Base-by-base conservation (phyloP, 1,140 invertebrate species). In the Neodiprion pinetum region DNA sequence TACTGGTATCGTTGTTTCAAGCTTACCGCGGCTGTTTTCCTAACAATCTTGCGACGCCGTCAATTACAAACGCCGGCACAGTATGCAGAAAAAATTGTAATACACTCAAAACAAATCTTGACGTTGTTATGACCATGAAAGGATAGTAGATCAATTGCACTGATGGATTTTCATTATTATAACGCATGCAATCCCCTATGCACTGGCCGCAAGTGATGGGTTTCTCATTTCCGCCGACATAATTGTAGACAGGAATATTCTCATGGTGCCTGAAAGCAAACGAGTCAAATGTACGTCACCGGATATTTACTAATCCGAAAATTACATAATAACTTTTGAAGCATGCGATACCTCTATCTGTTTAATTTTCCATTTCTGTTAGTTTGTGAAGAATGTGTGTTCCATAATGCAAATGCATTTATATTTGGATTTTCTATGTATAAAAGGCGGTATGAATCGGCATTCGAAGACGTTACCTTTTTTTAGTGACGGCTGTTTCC, bases 11-110 rank as follows among this genome's bases (percentile, higher is more conserved):
- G 50, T 2, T 66, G 61, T 66, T 72, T n/a, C 47, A 72, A 73
- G 74, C 89, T 91, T 86, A 93, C 92, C 90, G 91, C 74, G 90
- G 90, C 80, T 90, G 90, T 82, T 90, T 92, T 77, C 92, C 91
- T 47, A 91, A 89, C 23, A 89, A 80, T 28, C 90, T 83, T 17
- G 89, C 80, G 66, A 90, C 81, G 61, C 85, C 86, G 81, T 93
- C 92, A 50, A 91, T 86, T 61, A 92, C 82, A 80, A 91, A 89
- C 17, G 91, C 92, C 12, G 92, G 92, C 72, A 93, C 80, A 85
- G 89, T 89, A 80, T 93, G 92, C 48, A 92, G 81, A 67, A 92
- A 85, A 77, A 92, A 87, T 68, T 11, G 9, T 21, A 68, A 68
- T 14, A 68, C 28, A 68, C 9, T 68, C 9, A 11, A 68, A 68